Conservation (phyloP, 2,797 vertebrate species). For the Fistularia commersonii region DNA sequence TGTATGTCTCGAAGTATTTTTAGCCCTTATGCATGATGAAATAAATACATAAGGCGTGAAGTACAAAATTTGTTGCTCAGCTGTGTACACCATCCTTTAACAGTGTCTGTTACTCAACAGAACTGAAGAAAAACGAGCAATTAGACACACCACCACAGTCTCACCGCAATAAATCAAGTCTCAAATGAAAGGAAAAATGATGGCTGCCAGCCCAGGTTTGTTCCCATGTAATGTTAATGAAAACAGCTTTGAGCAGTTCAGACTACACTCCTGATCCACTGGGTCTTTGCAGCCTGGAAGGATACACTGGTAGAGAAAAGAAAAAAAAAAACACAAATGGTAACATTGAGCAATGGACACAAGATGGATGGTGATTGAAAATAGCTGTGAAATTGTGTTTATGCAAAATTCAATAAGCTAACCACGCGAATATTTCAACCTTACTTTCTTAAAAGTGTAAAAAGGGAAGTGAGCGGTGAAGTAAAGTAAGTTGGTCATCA, state of each 20-base stretch:
- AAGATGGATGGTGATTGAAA: neutral
- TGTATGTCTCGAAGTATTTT: too few relatives aligned
- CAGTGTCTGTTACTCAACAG: constrained; percentile 30
- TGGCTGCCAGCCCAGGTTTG: constrained; percentile 50
- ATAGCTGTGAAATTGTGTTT: too few relatives aligned
- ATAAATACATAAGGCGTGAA: constrained; percentile 8
- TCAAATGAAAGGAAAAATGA: constrained; percentile 41
- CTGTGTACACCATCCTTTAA: constrained; percentile 7
- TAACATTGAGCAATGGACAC: neutral
- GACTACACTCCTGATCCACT: constrained; percentile 17
- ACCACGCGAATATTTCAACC: too few relatives aligned
- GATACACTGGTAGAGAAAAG: neutral
- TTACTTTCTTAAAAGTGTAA: neutral
- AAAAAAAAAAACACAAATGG: neutral
- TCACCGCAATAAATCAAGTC: constrained; percentile 55
- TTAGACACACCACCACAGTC: constrained; percentile 48
- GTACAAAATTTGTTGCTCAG: constrained; percentile 17
- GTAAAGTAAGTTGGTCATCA: constrained; percentile 60
- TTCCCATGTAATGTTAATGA: constrained; percentile 54
- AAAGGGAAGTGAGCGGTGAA: constrained; percentile 20
- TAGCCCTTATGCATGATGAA: neutral
- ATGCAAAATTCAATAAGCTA: too few relatives aligned
- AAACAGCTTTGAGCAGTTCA: constrained; percentile 31
- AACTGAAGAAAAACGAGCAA: constrained; percentile 56
- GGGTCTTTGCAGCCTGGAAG: constrained; percentile 4